Percentiles rank a stretch among this genome's conserved stretches.
These are phyloP conservation scores for Sabatieria punctata DNA, from an alignment of 2,888 invertebrate genomes.

Conservation along the genomic window DNA sequence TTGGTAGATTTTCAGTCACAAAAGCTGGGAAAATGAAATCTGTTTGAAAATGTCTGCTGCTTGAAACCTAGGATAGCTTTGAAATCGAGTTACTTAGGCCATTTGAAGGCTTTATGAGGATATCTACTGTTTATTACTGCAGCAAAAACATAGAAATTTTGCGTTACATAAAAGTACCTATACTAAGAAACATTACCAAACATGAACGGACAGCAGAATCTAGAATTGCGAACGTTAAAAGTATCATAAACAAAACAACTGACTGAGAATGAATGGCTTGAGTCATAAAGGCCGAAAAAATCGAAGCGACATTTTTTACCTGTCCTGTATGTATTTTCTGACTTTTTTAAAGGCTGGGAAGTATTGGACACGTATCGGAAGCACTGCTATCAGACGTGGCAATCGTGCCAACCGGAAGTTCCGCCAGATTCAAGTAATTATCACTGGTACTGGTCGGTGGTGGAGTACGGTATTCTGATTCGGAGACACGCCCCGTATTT, in stretches of 20 bases:
- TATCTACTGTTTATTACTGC: too few species aligned
- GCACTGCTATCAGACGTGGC: conserved; percentile 26
- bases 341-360: conserved; percentile 18
- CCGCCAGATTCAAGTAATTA: too few species aligned
- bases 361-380: conserved; percentile 21
- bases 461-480: conserved; percentile 26
- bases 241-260: too few species aligned
- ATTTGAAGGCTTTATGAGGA: too few species aligned
- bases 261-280: too few species aligned
- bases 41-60: neutral
- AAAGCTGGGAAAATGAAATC: too few species aligned
- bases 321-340: neutral
- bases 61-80: too few species aligned
- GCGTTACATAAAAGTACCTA: neutral
- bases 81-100: too few species aligned
- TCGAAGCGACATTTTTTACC: neutral
- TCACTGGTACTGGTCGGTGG: conserved; percentile 27
- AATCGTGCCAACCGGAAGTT: conserved; percentile 1
- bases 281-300: neutral
- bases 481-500: conserved; percentile 27
- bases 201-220: too few species aligned
- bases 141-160: too few species aligned
- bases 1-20: too few species aligned
- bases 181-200: neutral
- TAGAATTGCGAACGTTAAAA: too few species aligned